A percentile compares a stretch with the other conserved stretches of the same genome.
phyloP scores from a whole-genome alignment of 2,113 vertebrate genomes.

The Dipodomys spectabilis region DNA sequence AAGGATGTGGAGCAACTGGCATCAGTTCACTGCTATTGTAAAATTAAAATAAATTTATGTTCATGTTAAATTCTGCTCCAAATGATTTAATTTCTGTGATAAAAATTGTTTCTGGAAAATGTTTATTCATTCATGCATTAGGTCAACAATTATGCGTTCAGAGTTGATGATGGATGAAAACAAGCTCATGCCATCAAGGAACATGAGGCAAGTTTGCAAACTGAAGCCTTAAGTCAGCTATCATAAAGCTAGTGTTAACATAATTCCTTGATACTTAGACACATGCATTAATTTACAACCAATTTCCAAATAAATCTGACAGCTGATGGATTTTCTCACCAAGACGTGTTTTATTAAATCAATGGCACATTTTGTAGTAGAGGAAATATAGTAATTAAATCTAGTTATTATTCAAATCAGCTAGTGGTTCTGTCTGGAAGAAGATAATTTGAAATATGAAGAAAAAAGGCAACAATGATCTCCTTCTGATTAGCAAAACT shows the following conservation, averaged over 20 bases:
- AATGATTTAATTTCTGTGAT: constrained; percentile 47
- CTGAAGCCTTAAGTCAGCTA: not conserved
- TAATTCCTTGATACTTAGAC: constrained; percentile 11
- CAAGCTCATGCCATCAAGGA: not conserved
- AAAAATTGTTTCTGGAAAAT: constrained; percentile 31
- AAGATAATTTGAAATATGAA: not conserved
- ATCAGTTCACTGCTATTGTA: not conserved
- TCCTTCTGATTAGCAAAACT: not conserved
- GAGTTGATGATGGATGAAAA: not conserved
- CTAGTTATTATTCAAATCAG: constrained; percentile 27
- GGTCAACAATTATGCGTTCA: not conserved
- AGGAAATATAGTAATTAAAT: constrained; percentile 27
- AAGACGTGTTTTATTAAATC: constrained; percentile 41
- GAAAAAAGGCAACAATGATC: not conserved
- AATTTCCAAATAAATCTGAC: constrained; percentile 49
- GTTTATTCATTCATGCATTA: constrained; percentile 25
- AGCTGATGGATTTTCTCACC: not conserved
- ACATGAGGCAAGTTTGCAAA: not conserved
- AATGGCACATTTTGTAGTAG: not conserved
- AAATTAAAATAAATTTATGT: constrained; percentile 45
- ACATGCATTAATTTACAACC: not conserved
- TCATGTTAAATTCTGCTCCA: constrained; percentile 38
- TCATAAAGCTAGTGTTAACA: not conserved
- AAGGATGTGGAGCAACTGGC: not conserved
- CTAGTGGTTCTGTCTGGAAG: not conserved